These are phyloP conservation scores for Isaurus tuberculatus DNA, from an alignment of 92 coral and sea anemone genomes.

Conservation along the genomic window DNA sequence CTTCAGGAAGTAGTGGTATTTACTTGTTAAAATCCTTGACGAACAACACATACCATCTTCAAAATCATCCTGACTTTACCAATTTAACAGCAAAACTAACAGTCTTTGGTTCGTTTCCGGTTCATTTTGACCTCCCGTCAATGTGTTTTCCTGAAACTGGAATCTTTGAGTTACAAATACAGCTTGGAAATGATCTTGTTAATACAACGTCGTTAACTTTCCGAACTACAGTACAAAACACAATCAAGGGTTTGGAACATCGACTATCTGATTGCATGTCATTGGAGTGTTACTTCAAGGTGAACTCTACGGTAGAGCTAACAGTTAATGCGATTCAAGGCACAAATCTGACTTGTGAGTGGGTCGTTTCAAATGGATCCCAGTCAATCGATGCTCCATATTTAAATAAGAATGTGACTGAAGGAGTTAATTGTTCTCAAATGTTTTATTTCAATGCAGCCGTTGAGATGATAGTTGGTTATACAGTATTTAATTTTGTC, in stretches of 20 bases:
- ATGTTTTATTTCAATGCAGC: slow-evolving; percentile 15
- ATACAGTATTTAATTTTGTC: slow-evolving; percentile 61
- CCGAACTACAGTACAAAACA: slow-evolving; percentile 6
- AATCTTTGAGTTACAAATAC: slow-evolving; percentile 12
- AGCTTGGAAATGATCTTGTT: not conserved
- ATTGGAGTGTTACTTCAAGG: slow-evolving; percentile 1
- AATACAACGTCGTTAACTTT: not conserved
- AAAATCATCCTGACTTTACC: not conserved
- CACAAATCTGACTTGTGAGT: slow-evolving; percentile 74
- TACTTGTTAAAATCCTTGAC: not conserved
- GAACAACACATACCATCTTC: slow-evolving; percentile 17
- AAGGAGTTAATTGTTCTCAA: slow-evolving; percentile 56
- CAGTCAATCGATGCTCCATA: slow-evolving; percentile 50
- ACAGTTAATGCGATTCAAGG: slow-evolving; percentile 51
- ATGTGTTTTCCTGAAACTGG: slow-evolving; percentile 31
- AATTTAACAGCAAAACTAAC: slow-evolving; percentile 17
- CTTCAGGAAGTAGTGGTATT: not conserved
- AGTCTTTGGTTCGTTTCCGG: slow-evolving; percentile 29
- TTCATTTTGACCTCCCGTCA: slow-evolving; percentile 8
- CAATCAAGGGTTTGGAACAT: slow-evolving; percentile 21
- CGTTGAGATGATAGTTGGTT: slow-evolving; percentile 27
- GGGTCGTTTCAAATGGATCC: slow-evolving; percentile 47
- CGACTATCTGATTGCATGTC: not conserved
- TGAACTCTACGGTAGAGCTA: slow-evolving; percentile 16
- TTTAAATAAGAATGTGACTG: slow-evolving; percentile 19